Evolutionary conservation across 2,113 vertebrate species (phyloP), one percentile per base, ranked within the genome.

Genomic region (Salvelinus alpinus): DNA sequence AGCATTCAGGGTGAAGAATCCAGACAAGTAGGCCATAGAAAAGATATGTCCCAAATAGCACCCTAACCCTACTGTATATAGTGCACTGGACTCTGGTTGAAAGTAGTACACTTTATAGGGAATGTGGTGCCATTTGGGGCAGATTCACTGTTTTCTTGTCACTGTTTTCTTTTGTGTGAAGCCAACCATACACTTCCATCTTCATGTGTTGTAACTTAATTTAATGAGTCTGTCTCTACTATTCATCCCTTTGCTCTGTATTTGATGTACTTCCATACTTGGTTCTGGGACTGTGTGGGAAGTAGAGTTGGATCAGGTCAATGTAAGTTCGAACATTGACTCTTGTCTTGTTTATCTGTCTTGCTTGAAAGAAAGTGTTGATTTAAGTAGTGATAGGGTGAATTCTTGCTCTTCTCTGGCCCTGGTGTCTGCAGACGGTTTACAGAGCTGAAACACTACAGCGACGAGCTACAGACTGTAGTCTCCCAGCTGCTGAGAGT

Each of bases 1-100:
- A 87, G 97, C 93, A 85, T 97, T 97, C 88, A 93, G 97, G 94
- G 96, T 98, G 88, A 98, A 96, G 92, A 98, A 96, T 88, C 96
- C 96, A 87, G 97, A 98, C 92, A 96, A 95, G 97, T 98, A 95
- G 88, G 96, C 94, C 62, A 62, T 54, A 18, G 3, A 54, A 16
- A 54, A 18, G 0, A 54, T 54, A 16, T 1, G 16, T 18, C 14
- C 51, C 5, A 54, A 54, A 54, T 54, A 5, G 51, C 38, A 44
- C 9, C 38, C 38, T 44, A 44, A 12, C 38, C 9, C 38, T 44
- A 44, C 38, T 44, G 38, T 44, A 44, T 44, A 44, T 44, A 44
- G 38, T 44, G 2, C 9, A 44, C 38, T 44, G 38, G 9, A 54
- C 51, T 18, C 12, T 44, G 38, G 38, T 44, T 0, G 1, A 18